A percentile compares a stretch with the other conserved stretches of the same genome.
phyloP scores from a whole-genome alignment of 2,888 invertebrate genomes.

The Tryphoninae sp. region DNA sequence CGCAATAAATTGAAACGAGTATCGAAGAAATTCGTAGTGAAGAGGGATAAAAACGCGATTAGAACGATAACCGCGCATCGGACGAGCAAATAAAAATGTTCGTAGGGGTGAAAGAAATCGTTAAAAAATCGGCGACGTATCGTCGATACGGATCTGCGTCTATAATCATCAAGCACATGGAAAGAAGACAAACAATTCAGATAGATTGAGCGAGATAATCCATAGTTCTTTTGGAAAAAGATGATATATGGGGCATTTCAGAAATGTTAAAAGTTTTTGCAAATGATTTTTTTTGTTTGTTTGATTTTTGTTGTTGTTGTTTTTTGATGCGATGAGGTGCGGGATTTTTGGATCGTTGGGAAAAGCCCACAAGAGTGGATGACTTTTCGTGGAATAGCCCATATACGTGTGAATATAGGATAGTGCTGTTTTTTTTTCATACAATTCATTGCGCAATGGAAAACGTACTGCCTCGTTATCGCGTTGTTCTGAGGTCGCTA shows the following conservation, averaged over 20 bases:
- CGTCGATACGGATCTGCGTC: no score
- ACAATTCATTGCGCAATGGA: conserved; percentile 26
- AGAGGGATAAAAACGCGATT: not conserved
- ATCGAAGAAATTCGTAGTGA: not conserved
- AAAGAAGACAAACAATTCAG: not conserved
- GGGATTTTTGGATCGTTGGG: no score
- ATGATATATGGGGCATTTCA: conserved; percentile 6
- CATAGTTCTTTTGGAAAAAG: not conserved
- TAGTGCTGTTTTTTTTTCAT: conserved; percentile 1
- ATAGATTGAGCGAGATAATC: not conserved
- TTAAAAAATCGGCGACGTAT: no score
- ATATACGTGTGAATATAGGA: not conserved
- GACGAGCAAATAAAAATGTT: not conserved
- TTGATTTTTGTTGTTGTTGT: not conserved
- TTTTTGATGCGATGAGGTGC: no score
- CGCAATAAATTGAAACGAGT: not conserved
- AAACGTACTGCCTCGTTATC: conserved; percentile 58
- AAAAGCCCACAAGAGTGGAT: conserved; percentile 4
- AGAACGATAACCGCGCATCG: not conserved
- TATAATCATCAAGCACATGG: conserved; percentile 9
- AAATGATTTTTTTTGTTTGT: not conserved
- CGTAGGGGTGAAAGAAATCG: not conserved
- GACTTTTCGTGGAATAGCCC: not conserved
- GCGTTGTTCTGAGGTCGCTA: conserved; percentile 45
- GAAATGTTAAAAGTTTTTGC: not conserved